Evolutionary conservation across 2,113 vertebrate species (phyloP).

Genomic region (Bothrops jararaca): DNA sequence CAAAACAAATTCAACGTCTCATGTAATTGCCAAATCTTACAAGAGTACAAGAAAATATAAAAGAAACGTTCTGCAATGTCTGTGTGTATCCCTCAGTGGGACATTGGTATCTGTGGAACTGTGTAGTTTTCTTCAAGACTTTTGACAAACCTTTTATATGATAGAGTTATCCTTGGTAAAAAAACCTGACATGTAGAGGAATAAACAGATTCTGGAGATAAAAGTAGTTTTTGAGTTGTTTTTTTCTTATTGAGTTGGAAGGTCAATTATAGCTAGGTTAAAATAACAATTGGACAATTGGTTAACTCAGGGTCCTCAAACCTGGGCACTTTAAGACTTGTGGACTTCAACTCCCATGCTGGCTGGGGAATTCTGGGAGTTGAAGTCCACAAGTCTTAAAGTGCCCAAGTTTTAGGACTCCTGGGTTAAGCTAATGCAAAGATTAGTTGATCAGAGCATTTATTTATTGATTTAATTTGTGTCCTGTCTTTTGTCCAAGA

Average conservation of each 20-base stretch:
- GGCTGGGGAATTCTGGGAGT: too few relatives aligned
- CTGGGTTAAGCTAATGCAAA: neutral
- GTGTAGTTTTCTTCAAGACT: neutral
- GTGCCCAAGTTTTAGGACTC: too few relatives aligned
- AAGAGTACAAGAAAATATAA: neutral
- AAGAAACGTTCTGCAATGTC: neutral
- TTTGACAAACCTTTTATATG: neutral
- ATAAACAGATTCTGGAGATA: neutral
- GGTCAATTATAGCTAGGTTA: neutral
- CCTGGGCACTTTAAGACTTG: too few relatives aligned
- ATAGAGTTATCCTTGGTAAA: neutral
- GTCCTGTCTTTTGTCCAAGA: neutral
- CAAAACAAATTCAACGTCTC: neutral
- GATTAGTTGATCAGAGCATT: neutral
- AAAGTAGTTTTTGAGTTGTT: neutral
- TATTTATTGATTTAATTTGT: neutral
- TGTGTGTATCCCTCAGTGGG: neutral
- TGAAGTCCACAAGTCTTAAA: too few relatives aligned
- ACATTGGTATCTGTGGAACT: neutral
- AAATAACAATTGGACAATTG: neutral
- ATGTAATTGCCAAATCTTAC: neutral
- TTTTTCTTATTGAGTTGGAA: neutral
- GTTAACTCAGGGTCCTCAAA: too few relatives aligned
- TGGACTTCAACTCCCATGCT: too few relatives aligned
- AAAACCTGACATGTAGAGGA: neutral